Conservation (phyloP, 2,797 vertebrate genomes). For the Choloepus didactylus region DNA sequence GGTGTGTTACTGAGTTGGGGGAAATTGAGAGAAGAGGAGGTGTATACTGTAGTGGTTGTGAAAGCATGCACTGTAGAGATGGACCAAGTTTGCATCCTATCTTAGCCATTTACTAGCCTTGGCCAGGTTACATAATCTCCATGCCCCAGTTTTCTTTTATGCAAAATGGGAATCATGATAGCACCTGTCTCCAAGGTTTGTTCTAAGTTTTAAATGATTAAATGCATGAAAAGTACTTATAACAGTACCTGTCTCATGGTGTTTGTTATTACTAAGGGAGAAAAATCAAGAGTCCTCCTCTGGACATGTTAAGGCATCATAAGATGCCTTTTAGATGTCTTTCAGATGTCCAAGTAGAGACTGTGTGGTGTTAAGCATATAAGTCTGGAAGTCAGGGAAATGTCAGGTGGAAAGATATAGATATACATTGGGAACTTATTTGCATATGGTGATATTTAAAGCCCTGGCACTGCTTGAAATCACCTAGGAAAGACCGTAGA, state of each 20-base stretch:
- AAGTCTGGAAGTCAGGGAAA: not conserved
- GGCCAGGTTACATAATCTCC: not conserved
- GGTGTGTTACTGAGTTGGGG: not conserved
- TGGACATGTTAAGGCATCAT: not conserved
- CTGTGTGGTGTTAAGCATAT: not conserved
- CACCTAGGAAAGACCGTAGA: not conserved
- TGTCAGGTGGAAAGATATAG: not conserved
- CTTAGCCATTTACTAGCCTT: not conserved
- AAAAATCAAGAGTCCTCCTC: not conserved
- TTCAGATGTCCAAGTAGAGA: not conserved
- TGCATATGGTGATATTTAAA: not conserved
- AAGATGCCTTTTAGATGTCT: no score
- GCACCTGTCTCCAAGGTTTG: no score
- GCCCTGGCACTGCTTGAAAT: not conserved
- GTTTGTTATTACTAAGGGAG: not conserved
- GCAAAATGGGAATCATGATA: not conserved
- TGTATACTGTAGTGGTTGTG: no score
- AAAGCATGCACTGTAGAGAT: no score
- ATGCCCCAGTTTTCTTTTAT: conserved; percentile 18
- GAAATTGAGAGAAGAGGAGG: no score
- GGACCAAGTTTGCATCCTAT: not conserved
- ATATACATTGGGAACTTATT: not conserved
- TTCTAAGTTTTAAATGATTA: not conserved
- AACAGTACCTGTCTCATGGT: not conserved
- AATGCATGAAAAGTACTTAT: not conserved